phyloP scores from a whole-genome alignment of 2,113 vertebrate species.

The Diphyllodes magnificus region DNA sequence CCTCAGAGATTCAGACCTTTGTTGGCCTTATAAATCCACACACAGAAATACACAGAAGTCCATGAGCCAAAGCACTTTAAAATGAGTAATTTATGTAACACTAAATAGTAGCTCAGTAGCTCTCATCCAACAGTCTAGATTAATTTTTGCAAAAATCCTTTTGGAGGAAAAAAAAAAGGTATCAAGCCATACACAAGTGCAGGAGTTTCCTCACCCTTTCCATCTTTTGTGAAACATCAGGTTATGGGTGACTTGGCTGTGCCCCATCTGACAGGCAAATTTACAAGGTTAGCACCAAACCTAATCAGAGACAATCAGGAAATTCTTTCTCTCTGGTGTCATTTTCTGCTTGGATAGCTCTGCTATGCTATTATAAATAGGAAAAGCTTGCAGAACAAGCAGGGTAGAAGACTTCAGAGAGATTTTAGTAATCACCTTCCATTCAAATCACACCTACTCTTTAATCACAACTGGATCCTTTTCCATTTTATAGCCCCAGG shows the following conservation, averaged over 20 bases:
- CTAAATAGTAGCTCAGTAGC: not conserved
- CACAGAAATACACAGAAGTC: not conserved
- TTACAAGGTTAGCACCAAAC: constrained; percentile 35
- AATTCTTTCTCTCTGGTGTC: not conserved
- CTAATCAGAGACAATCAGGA: constrained; percentile 52
- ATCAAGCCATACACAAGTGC: not conserved
- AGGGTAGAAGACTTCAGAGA: constrained; percentile 9
- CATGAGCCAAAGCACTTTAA: not conserved
- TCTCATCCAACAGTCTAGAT: not conserved
- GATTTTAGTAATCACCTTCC: constrained; percentile 36
- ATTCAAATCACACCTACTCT: constrained; percentile 43
- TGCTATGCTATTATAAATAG: constrained; percentile 18
- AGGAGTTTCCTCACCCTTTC: not conserved
- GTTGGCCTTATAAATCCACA: not conserved
- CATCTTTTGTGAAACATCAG: not conserved
- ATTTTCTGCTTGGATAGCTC: constrained; percentile 51
- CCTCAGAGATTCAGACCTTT: not conserved
- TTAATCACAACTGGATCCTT: not conserved
- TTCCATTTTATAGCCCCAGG: constrained; percentile 1
- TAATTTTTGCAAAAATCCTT: not conserved
- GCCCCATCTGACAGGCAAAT: constrained; percentile 9
- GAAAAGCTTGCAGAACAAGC: constrained; percentile 6
- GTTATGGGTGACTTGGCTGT: not conserved
- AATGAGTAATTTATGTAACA: not conserved
- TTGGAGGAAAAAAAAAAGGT: not conserved